Conservation (phyloP, 2,113 vertebrate species). For the Dolichotis patagonum region DNA sequence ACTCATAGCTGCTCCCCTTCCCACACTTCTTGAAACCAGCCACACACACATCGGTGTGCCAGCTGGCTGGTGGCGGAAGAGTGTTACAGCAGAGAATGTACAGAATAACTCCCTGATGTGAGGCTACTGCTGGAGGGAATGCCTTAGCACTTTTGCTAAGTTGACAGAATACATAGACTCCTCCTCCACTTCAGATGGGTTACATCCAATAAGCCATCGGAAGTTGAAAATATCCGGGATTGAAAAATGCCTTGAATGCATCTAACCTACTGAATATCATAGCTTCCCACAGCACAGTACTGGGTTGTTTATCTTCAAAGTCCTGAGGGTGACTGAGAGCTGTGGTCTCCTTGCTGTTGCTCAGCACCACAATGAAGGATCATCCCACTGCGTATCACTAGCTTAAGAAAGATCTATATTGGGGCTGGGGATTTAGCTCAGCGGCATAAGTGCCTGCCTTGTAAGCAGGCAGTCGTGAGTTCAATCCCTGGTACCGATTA, state of each 20-base stretch:
- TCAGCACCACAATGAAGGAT: not conserved
- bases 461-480: no score
- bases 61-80: not conserved
- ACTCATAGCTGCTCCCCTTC: not conserved
- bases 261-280: not conserved
- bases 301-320: no score
- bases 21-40: not conserved
- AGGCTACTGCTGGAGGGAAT: not conserved
- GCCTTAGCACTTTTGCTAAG: not conserved
- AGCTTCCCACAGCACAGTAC: not conserved
- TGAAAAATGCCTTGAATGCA: not conserved
- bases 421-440: no score
- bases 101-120: not conserved
- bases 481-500: no score
- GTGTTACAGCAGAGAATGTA: not conserved
- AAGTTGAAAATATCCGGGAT: not conserved
- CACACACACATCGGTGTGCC: not conserved
- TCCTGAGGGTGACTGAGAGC: not conserved
- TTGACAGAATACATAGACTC: not conserved
- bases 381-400: fast-evolving
- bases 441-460: no score
- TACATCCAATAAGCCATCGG: not conserved
- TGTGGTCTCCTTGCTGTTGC: not conserved
- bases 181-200: not conserved
- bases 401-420: not conserved